These are phyloP conservation scores for Mesembrinibis cayennensis DNA, from an alignment of 2,113 vertebrate species.

Conservation along the genomic window DNA sequence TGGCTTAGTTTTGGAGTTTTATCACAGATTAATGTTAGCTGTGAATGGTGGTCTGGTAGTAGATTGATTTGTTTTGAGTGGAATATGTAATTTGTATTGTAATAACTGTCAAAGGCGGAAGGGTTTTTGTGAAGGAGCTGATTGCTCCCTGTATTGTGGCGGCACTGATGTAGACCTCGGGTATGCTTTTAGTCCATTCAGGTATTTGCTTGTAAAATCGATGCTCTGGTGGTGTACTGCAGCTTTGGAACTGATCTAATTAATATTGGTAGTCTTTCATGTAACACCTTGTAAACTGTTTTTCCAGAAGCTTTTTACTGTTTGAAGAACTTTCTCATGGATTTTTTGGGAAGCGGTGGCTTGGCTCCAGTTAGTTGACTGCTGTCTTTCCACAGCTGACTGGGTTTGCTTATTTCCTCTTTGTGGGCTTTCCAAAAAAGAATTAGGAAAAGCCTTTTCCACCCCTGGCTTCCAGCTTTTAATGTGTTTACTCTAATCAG, in stretches of 20 bases:
- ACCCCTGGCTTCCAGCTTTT: neutral
- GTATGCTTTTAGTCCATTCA: neutral
- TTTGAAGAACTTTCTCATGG: neutral
- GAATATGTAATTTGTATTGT: neutral
- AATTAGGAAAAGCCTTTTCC: neutral
- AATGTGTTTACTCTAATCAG: neutral
- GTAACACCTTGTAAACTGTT: neutral
- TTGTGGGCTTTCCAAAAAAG: neutral
- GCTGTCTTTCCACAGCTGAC: neutral
- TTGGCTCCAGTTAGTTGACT: neutral
- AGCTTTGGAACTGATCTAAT: neutral
- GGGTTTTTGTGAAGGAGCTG: neutral
- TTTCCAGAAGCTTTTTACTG: neutral
- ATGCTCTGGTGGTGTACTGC: neutral
- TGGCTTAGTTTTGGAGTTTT: neutral
- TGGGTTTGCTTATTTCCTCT: neutral
- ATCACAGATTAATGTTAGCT: neutral
- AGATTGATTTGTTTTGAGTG: neutral
- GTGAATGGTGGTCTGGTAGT: neutral
- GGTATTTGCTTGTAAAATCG: neutral
- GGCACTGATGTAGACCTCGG: neutral
- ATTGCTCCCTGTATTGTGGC: neutral
- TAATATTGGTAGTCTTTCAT: neutral
- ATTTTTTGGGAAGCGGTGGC: rapidly evolving
- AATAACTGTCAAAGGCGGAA: neutral